These are phyloP conservation scores for Poliocrania exsul DNA, from an alignment of 2,797 vertebrate genomes.

Conservation along the genomic window DNA sequence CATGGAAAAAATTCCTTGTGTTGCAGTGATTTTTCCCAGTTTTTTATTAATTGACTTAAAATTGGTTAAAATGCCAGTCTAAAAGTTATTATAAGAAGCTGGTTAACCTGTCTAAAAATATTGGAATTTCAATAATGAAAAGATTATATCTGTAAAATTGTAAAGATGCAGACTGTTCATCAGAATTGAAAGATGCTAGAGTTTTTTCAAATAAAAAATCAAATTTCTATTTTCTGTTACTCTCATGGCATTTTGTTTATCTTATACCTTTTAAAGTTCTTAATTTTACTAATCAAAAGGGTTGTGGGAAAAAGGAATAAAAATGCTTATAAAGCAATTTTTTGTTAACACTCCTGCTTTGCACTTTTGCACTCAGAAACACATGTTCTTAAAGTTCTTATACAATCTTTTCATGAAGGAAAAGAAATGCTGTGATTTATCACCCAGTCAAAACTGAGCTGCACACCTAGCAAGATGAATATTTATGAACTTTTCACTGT, in stretches of 20 bases:
- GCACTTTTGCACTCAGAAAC: background rate
- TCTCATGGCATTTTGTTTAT: background rate
- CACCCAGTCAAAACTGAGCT: background rate
- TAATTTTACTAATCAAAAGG: background rate
- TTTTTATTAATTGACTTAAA: background rate
- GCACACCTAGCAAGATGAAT: conserved; percentile 7
- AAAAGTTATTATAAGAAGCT: background rate
- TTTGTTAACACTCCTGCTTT: background rate
- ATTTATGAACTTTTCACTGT: conserved; percentile 25
- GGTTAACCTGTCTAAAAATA: background rate
- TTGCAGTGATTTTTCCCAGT: background rate
- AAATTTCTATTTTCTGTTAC: background rate
- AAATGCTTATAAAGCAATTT: background rate
- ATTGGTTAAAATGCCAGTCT: background rate
- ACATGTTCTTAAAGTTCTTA: background rate
- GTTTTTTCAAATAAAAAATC: background rate
- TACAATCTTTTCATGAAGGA: background rate
- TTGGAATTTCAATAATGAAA: background rate
- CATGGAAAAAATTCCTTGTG: background rate
- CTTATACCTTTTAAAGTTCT: background rate
- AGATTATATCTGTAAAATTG: background rate
- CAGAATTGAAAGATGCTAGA: background rate
- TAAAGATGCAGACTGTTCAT: background rate
- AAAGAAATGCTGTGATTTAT: conserved; percentile 21
- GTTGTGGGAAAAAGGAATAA: background rate